phyloP scores from a whole-genome alignment of 2,888 invertebrate species.

The Bellardia pandia region DNA sequence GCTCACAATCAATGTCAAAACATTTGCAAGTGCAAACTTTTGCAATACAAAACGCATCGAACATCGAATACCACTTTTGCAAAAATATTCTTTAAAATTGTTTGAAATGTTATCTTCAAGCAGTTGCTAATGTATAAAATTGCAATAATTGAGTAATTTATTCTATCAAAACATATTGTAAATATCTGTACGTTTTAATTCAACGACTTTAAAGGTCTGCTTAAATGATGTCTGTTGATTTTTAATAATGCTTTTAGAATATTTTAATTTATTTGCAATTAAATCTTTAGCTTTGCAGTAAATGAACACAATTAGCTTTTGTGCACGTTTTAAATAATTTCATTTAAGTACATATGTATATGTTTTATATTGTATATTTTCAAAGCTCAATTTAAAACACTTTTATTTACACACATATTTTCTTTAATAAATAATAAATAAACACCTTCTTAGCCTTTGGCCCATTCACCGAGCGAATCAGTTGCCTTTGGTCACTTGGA shows the following conservation, averaged over 20 bases:
- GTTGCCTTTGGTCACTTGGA: constrained; percentile 72
- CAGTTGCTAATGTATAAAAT: too few species aligned
- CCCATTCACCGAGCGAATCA: constrained; percentile 70
- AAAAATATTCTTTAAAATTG: too few species aligned
- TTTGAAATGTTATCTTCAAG: too few species aligned
- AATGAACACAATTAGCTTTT: constrained; percentile 53
- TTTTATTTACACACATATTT: constrained; percentile 13
- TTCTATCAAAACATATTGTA: too few species aligned
- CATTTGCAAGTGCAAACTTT: too few species aligned
- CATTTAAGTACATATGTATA: neutral
- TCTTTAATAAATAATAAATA: neutral
- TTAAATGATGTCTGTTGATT: neutral
- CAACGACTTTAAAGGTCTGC: neutral
- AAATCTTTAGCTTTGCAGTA: constrained; percentile 10
- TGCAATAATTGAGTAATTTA: too few species aligned
- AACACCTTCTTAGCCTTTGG: constrained; percentile 65
- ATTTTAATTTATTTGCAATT: constrained; percentile 4
- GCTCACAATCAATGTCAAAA: too few species aligned
- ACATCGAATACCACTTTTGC: too few species aligned
- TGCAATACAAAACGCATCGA: too few species aligned
- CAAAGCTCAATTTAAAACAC: neutral
- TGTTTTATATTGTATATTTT: neutral
- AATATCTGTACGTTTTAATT: neutral
- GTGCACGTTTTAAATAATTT: constrained; percentile 40
- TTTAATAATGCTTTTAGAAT: neutral